phyloP scores from a whole-genome alignment of 2,797 vertebrate genomes.

The Macroramphosus scolopax region DNA sequence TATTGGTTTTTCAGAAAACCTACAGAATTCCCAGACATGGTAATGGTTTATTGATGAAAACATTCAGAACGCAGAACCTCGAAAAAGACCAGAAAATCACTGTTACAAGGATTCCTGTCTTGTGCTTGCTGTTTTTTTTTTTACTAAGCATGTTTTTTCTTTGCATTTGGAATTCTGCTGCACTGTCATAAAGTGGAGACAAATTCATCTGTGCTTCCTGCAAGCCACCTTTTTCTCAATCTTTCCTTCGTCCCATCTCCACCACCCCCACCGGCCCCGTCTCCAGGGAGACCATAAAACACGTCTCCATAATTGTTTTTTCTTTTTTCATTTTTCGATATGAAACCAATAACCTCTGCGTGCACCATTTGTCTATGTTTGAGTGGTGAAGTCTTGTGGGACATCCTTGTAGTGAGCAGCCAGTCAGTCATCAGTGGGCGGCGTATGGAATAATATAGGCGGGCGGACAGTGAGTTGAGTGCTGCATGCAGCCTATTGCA shows the following conservation, averaged over 20 bases:
- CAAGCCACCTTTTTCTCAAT: too few species aligned
- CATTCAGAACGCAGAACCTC: neutral
- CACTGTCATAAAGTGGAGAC: too few species aligned
- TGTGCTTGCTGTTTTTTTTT: neutral
- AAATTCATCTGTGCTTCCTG: too few species aligned
- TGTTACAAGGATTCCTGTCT: too few species aligned
- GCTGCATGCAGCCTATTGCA: too few species aligned
- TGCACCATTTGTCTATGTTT: conserved; percentile 38
- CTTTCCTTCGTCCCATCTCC: neutral
- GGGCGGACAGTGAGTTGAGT: too few species aligned
- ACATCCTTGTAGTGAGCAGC: too few species aligned
- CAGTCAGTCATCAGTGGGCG: conserved; percentile 36
- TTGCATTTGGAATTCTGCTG: too few species aligned
- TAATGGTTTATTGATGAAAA: too few species aligned
- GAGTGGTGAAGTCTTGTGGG: too few species aligned
- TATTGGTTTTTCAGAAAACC: conserved; percentile 3
- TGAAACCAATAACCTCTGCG: conserved; percentile 35
- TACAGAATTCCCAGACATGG: conserved; percentile 4
- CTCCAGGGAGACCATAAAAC: conserved; percentile 35
- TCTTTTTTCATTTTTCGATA: conserved; percentile 30
- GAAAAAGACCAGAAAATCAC: neutral
- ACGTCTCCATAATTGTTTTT: conserved; percentile 40
- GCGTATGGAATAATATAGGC: too few species aligned
- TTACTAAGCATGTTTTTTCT: too few species aligned
- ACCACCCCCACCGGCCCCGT: neutral